Base-by-base conservation (phyloP, 1,140 invertebrate genomes). In the Notospermus geniculatus region DNA sequence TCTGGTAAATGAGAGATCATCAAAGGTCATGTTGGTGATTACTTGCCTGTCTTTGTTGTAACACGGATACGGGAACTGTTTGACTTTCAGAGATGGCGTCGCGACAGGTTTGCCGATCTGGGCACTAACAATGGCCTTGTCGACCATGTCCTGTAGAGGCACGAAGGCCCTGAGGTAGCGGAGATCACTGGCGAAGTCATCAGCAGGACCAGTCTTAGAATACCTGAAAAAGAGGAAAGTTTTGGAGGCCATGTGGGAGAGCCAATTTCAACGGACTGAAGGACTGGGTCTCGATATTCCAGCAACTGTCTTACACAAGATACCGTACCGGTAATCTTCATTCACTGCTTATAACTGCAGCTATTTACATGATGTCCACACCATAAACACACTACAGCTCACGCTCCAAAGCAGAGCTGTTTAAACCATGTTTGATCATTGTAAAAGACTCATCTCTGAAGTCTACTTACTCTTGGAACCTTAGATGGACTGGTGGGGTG, bases 81-180 rank as follows among this genome's bases (percentile, higher is more conserved):
- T 73, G 43, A 82, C 25, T 45, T 71, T 56, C 13, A 69, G 43
- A 0, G 60, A 63, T 9, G 71, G 63, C 28, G 67, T 52, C 5
- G 28, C 50, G 13, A 64, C 60, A 15, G 46, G 19, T 23, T 63
- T 59, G 13, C 63, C 64, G 7, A 71, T 72, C 15, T 80, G 77
- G 5, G 75, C 30, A 5, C 63, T 61, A 2, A 82, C 75, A 41
- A 84, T 80, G 9, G 82, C 77, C 2, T 64, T 59, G 50, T 84
- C 83, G 7, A 83, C 53, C 60, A 83, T 76, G 57, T 83, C 82
- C 60, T 84, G 83, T 9, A 83, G 61, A 57, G 83, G 80, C 1
- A 82, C 59, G 63, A 83, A 84, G 7, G 82, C 82, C 57, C 79
- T 68, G 57, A 83, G 71, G 66, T 83, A 83, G 19, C 80, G 71